Percentiles rank a stretch among this genome's conserved stretches.
These are phyloP conservation scores for Ptychochromis oligacanthus DNA, from an alignment of 2,113 vertebrate species.

Conservation along the genomic window DNA sequence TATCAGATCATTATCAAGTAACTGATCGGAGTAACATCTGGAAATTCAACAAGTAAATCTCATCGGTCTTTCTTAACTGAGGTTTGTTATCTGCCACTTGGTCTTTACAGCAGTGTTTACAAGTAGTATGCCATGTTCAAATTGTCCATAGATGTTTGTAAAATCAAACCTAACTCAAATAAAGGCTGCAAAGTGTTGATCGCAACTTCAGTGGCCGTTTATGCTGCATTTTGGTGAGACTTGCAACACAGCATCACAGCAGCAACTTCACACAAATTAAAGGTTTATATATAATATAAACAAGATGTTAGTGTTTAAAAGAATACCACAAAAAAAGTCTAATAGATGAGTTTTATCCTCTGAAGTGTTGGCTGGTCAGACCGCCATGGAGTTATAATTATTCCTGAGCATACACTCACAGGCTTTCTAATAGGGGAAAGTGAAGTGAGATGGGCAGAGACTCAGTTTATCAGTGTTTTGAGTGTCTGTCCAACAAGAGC, in stretches of 20 bases:
- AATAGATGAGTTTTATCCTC: neutral
- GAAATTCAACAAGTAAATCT: conserved; percentile 28
- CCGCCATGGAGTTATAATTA: conserved; percentile 23
- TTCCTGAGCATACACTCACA: conserved; percentile 2
- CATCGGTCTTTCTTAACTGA: conserved; percentile 36
- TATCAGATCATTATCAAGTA: conserved; percentile 12
- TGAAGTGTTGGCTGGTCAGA: neutral
- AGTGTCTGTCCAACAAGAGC: conserved; percentile 61
- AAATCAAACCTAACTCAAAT: conserved; percentile 21
- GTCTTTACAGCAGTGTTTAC: conserved; percentile 72
- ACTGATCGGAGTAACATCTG: conserved; percentile 41
- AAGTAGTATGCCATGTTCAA: conserved; percentile 43
- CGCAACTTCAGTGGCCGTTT: neutral
- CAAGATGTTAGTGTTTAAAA: neutral
- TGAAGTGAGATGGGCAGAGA: conserved; percentile 52
- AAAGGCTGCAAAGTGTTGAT: conserved; percentile 20
- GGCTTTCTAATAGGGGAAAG: conserved; percentile 46
- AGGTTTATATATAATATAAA: neutral
- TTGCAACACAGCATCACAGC: neutral
- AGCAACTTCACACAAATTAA: neutral
- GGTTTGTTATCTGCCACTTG: conserved; percentile 56
- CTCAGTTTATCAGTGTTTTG: conserved; percentile 63
- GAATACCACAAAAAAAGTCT: neutral
- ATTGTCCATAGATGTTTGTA: conserved; percentile 70
- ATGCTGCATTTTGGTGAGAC: neutral